Evolutionary conservation across 2,797 vertebrate species (phyloP).

Genomic region (Onychomys arenicola): DNA sequence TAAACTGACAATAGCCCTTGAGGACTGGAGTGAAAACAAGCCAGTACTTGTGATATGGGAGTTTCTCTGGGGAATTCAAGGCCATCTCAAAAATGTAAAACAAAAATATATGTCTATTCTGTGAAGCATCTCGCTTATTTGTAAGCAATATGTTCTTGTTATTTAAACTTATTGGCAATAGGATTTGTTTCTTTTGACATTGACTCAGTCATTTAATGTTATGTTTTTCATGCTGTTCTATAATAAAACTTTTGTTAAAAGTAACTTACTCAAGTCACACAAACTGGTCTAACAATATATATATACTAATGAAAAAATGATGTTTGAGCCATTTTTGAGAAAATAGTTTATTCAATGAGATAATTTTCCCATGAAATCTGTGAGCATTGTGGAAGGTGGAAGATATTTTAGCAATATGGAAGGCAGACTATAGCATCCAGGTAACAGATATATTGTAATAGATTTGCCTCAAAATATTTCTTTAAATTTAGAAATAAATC

Average conservation of each 20-base stretch:
- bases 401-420: background rate
- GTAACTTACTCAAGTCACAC: background rate
- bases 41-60: background rate
- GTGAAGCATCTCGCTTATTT: background rate
- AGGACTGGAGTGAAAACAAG: constrained; percentile 41
- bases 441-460: background rate
- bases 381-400: background rate
- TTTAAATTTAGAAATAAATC: background rate
- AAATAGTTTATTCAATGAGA: constrained; percentile 12
- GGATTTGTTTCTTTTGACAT: background rate
- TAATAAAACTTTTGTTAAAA: constrained; percentile 35
- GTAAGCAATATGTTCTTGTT: background rate
- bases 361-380: constrained; percentile 25
- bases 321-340: constrained; percentile 4
- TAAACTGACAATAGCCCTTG: background rate
- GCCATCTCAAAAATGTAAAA: constrained; percentile 33
- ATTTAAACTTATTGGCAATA: background rate
- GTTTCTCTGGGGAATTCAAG: background rate
- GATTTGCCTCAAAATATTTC: background rate
- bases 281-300: background rate
- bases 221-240: background rate
- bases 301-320: background rate
- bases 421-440: background rate
- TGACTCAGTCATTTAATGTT: background rate
- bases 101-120: background rate